phyloP scores from a whole-genome alignment of 2,888 invertebrate species.

The Apotomis betuletana region DNA sequence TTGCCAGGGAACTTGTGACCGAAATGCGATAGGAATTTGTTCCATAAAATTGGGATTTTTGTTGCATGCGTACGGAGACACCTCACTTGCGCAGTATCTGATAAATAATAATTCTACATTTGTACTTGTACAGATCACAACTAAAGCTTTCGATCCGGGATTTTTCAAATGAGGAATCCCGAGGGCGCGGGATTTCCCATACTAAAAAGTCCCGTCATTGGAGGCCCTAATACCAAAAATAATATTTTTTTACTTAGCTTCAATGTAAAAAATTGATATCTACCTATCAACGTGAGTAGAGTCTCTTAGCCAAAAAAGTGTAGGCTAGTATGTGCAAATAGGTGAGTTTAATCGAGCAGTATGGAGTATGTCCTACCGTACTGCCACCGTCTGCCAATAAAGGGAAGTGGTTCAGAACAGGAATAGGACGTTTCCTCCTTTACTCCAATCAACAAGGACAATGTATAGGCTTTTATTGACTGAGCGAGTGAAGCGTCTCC shows the following conservation, averaged over 20 bases:
- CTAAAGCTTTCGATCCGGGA: no score
- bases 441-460: constrained; percentile 1
- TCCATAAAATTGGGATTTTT: constrained; percentile 20
- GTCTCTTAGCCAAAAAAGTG: not conserved
- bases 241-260: no score
- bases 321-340: not conserved
- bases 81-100: not conserved
- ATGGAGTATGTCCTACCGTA: not conserved
- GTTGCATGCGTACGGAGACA: not conserved
- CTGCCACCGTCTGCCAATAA: constrained; percentile 2
- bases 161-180: no score
- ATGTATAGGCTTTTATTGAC: no score
- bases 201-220: no score
- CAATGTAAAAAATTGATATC: no score
- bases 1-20: constrained; percentile 37
- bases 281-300: no score
- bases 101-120: not conserved
- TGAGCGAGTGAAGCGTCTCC: no score
- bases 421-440: constrained; percentile 1
- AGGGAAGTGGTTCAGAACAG: constrained; percentile 1
- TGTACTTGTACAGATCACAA: no score
- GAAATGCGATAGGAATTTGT: constrained; percentile 31
- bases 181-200: no score
- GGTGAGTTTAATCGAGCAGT: constrained; percentile 9
- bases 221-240: no score